These are phyloP conservation scores for Andrena trimmerana DNA, from an alignment of 2,888 invertebrate species.

Conservation along the genomic window DNA sequence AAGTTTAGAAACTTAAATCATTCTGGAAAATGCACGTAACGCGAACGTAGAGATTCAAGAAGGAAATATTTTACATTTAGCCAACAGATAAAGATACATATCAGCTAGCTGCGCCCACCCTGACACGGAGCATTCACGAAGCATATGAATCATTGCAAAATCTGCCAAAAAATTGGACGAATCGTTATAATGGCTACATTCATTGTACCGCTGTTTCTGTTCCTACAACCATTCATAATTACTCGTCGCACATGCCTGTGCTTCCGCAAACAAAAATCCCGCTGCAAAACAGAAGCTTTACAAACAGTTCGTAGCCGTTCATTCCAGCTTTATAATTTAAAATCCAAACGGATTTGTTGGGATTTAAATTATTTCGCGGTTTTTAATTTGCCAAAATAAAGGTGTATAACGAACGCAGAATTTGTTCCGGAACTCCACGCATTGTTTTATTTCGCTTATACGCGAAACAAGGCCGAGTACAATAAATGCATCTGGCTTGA, in stretches of 20 bases:
- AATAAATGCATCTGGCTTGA: no score
- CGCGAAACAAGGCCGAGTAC: no score
- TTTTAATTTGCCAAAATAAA: slow-evolving; percentile 2
- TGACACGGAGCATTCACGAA: slow-evolving; percentile 12
- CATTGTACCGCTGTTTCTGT: background rate
- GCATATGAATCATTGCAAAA: slow-evolving; percentile 23
- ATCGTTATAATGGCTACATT: background rate
- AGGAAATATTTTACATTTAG: slow-evolving; percentile 43
- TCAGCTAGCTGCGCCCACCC: slow-evolving; percentile 2
- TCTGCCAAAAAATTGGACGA: slow-evolving; percentile 15
- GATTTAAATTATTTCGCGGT: background rate
- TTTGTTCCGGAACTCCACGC: background rate
- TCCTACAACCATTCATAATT: background rate
- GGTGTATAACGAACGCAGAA: no score
- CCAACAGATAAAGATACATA: slow-evolving; percentile 45
- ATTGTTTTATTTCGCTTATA: background rate
- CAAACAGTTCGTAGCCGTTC: background rate
- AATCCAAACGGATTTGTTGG: no score
- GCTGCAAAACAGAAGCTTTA: background rate
- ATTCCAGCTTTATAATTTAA: background rate
- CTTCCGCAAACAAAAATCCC: background rate
- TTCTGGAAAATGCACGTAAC: slow-evolving; percentile 13
- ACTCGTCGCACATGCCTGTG: background rate
- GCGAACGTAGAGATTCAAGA: slow-evolving; percentile 29
- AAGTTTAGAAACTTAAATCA: slow-evolving; percentile 25